Evolutionary conservation across 2,797 vertebrate genomes (phyloP).

Genomic region (Amazonetta brasiliensis): DNA sequence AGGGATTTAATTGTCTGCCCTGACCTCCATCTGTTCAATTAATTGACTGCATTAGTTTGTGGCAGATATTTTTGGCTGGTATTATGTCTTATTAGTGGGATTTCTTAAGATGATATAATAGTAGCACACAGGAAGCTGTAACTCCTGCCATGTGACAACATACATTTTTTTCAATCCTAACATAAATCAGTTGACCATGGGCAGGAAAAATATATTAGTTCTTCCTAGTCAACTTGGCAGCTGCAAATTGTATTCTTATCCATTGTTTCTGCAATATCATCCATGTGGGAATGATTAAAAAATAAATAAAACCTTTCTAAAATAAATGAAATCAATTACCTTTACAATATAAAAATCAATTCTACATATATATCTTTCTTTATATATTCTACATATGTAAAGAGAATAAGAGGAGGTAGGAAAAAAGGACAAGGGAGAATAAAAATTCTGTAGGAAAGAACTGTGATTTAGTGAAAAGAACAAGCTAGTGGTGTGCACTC

Average conservation of each 20-base stretch:
- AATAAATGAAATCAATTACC: neutral
- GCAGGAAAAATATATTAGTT: neutral
- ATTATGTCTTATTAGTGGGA: slow-evolving; percentile 43
- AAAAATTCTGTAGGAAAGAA: neutral
- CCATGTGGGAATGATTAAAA: neutral
- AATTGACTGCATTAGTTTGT: slow-evolving; percentile 48
- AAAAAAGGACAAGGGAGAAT: neutral
- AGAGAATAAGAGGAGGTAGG: neutral
- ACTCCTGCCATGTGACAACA: neutral
- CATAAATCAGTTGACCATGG: neutral
- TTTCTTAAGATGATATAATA: slow-evolving; percentile 26
- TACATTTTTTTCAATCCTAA: neutral
- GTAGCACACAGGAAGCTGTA: neutral
- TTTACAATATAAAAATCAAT: neutral
- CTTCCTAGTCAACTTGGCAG: neutral
- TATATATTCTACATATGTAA: neutral
- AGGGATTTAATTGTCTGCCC: slow-evolving; percentile 42
- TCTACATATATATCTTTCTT: neutral
- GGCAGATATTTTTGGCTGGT: slow-evolving; percentile 41
- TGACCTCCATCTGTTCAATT: slow-evolving; percentile 60
- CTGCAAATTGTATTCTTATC: neutral
- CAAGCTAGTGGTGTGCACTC: neutral
- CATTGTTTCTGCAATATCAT: neutral
- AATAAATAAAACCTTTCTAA: neutral
- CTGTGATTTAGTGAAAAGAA: neutral